Evolutionary conservation across 1,140 invertebrate genomes (phyloP), one percentile per base, ranked within the genome.

Genomic region (Danaus plexippus): DNA sequence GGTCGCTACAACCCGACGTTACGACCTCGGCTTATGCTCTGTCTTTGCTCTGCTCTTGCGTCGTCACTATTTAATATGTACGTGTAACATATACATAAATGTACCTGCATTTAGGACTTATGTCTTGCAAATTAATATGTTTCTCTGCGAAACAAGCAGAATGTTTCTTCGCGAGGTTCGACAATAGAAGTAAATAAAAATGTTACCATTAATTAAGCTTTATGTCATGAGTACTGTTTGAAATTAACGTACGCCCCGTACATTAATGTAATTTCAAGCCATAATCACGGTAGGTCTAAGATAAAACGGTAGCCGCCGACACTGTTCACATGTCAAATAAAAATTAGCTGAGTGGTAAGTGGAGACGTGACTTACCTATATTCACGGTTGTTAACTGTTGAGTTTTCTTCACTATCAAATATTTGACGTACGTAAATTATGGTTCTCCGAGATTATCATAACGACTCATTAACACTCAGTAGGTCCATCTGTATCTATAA

Each of bases 31-130:
- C 57, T 64, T 73, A 65, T 75, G 67, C 67, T 73, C 71, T 68
- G 75, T 75, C 73, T 78, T 73, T 74, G 67, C 73, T 76, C 59
- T 80, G 73, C 78, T 83, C 79, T 85, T 84, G 82, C 82, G 79
- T 76, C 79, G 79, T 70, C 74, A 64, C 64, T 66, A 73, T 73
- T 76, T 67, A 60, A 63, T 67, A 69, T 51, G 22, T 32, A 32
- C 22, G 22, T 32, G 22, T 32, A 32, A 32, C 22, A 32, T 32
- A 32, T 32, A 32, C 22, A 32, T 6, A 32, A 32, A 32, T 32
- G 22, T 32, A 32, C 22, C 22, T 32, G 22, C 22, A 32, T 32
- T 32, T 32, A 32, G 2, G 22, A 32, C 22, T 32, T 32, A 32
- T 32, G 22, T 32, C 22, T 32, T 32, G 22, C 1, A 32, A 32